A percentile compares a stretch with the other conserved stretches of the same genome.
These are phyloP conservation scores for Esperia sulphurella DNA, from an alignment of 2,888 invertebrate genomes.

Conservation along the genomic window DNA sequence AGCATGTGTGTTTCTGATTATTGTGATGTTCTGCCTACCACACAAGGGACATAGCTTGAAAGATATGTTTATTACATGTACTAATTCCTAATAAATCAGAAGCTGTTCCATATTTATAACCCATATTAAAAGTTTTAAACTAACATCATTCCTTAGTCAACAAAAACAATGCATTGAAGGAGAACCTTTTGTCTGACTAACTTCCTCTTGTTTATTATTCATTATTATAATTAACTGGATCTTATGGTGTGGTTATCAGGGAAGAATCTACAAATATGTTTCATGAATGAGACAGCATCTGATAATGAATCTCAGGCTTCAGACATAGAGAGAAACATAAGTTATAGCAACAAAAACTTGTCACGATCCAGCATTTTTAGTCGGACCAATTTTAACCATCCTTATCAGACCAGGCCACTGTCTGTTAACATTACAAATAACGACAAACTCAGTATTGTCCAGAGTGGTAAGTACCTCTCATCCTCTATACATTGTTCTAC, in stretches of 20 bases:
- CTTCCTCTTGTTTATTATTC: conserved; percentile 15
- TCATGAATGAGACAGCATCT: conserved; percentile 95
- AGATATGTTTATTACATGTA: too few species aligned
- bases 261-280: conserved; percentile 96
- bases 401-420: conserved; percentile 70
- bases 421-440: conserved; percentile 70
- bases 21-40: too few species aligned
- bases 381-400: conserved; percentile 68
- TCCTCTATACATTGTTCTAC: conserved; percentile 6
- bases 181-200: neutral
- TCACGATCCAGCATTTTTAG: conserved; percentile 64
- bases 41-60: too few species aligned
- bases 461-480: conserved; percentile 56
- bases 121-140: too few species aligned
- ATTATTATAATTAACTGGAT: conserved; percentile 28
- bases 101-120: too few species aligned
- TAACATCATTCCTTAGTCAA: too few species aligned
- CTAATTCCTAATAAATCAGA: too few species aligned
- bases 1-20: too few species aligned
- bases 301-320: conserved; percentile 89
- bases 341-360: conserved; percentile 55
- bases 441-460: conserved; percentile 62
- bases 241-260: conserved; percentile 75
- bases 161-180: too few species aligned
- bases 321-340: conserved; percentile 81